These are phyloP conservation scores for Gracilinanus agilis DNA, from an alignment of 2,113 vertebrate species.

Conservation along the genomic window DNA sequence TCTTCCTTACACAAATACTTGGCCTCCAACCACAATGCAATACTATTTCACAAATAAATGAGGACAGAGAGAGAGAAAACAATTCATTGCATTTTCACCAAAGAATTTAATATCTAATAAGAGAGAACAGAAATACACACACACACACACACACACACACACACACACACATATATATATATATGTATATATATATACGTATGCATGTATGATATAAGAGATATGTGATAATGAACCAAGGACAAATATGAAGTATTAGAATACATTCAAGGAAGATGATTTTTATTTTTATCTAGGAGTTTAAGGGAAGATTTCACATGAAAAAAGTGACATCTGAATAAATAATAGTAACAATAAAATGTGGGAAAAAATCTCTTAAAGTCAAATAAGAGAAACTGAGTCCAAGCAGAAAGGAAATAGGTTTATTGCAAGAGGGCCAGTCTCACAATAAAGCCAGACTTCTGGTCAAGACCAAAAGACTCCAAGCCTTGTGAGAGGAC, in stretches of 20 bases:
- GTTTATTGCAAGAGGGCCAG: too few relatives aligned
- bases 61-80: background rate
- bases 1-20: background rate
- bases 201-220: background rate
- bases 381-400: too few relatives aligned
- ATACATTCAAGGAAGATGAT: background rate
- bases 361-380: too few relatives aligned
- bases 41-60: background rate
- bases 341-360: background rate
- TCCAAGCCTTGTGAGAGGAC: too few relatives aligned
- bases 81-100: background rate
- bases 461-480: too few relatives aligned
- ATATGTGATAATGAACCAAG: background rate
- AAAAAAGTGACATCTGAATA: background rate
- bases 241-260: background rate
- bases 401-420: too few relatives aligned
- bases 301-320: background rate
- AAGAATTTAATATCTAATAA: background rate
- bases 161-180: too few relatives aligned
- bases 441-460: too few relatives aligned
- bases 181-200: too few relatives aligned
- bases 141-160: too few relatives aligned
- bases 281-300: background rate
- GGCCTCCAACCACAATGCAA: background rate
- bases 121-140: background rate